Conservation (phyloP, 2,888 invertebrate genomes). For the Machimus rusticus region DNA sequence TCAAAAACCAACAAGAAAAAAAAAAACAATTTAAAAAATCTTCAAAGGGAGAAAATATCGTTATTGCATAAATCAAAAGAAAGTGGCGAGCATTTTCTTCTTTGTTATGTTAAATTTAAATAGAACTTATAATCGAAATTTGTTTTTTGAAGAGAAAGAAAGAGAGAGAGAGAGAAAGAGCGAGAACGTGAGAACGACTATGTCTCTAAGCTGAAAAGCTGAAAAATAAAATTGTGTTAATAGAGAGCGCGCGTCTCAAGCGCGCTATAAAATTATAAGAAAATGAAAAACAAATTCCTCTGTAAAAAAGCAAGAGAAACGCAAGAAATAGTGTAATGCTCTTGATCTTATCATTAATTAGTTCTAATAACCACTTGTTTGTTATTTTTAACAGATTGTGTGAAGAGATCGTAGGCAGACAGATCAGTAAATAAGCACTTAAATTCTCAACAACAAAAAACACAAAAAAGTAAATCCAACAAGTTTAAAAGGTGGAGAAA, state of each 20-base stretch:
- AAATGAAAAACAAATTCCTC: conserved; percentile 19
- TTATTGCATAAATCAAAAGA: conserved; percentile 34
- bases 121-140: conserved; percentile 37
- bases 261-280: neutral
- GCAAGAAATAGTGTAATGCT: conserved; percentile 29
- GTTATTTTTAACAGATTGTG: conserved; percentile 36
- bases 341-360: conserved; percentile 32
- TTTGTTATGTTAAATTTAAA: conserved; percentile 37
- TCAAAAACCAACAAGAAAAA: neutral
- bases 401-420: neutral
- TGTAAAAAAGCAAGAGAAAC: conserved; percentile 25
- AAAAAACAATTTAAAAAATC: neutral
- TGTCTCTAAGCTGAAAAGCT: neutral
- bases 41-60: neutral
- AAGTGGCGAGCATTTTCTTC: conserved; percentile 35
- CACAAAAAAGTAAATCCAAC: neutral
- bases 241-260: neutral
- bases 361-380: conserved; percentile 35
- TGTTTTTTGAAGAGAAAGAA: neutral
- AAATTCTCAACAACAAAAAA: neutral
- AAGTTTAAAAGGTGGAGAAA: neutral
- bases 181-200: neutral
- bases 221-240: neutral
- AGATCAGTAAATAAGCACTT: neutral
- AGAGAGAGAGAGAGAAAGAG: neutral